Conservation (phyloP, 2,113 vertebrate genomes). For the Mohoua ochrocephala region DNA sequence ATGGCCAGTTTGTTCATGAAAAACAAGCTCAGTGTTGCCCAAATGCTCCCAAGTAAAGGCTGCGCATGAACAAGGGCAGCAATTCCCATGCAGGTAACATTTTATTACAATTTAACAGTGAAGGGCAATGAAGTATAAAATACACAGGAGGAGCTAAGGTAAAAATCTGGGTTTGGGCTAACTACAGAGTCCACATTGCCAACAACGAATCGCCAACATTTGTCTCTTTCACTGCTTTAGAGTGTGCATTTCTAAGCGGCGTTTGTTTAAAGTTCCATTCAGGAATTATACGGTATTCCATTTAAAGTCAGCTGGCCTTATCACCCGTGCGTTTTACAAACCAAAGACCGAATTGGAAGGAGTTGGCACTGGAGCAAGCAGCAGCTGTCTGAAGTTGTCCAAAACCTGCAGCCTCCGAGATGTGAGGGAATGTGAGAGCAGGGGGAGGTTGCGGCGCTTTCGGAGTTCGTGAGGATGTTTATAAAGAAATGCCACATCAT, state of each 20-base stretch:
- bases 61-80: fast-evolving
- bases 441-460: neutral
- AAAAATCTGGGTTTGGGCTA: neutral
- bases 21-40: neutral
- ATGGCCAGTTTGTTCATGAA: neutral
- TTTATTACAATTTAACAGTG: neutral
- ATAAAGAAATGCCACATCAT: neutral
- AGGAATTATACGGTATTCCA: neutral
- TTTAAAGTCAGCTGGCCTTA: neutral
- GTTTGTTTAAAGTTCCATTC: neutral
- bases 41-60: neutral
- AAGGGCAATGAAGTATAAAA: neutral
- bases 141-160: fast-evolving
- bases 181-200: neutral
- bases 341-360: neutral
- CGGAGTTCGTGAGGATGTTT: neutral
- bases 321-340: neutral
- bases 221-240: neutral
- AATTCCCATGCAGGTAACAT: neutral
- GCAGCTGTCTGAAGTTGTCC: neutral
- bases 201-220: neutral
- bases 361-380: neutral
- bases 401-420: neutral
- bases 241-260: neutral
- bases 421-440: neutral